Conservation (phyloP, 1,140 invertebrate genomes). For the Ctenoplectra terminalis region DNA sequence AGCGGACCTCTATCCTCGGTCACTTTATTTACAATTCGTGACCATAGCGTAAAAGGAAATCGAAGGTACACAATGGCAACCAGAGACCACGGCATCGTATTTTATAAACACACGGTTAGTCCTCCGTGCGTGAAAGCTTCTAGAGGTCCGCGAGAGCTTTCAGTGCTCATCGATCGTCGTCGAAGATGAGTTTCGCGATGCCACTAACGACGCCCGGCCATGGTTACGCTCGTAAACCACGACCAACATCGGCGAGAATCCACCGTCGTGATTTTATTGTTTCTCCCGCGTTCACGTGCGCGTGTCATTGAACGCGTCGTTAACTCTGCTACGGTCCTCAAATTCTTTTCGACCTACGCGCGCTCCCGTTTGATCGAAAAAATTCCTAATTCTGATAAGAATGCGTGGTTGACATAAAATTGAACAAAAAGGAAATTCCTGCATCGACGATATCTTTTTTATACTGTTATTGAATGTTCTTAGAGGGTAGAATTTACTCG, state of each 20-base stretch:
- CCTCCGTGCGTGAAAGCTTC: neutral
- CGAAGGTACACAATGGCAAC: neutral
- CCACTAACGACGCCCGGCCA: conserved; percentile 18
- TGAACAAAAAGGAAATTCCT: too few relatives aligned
- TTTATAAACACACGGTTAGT: neutral
- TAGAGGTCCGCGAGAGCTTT: neutral
- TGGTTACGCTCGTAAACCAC: conserved; percentile 20
- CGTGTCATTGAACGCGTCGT: neutral
- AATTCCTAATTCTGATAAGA: too few relatives aligned
- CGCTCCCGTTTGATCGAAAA: too few relatives aligned
- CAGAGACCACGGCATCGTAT: conserved; percentile 12
- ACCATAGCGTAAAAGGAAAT: neutral
- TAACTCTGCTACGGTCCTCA: too few relatives aligned
- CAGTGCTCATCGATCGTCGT: conserved; percentile 45
- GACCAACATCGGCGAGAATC: neutral
- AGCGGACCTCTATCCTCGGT: too few relatives aligned
- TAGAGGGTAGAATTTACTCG: too few relatives aligned
- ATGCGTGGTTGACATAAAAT: too few relatives aligned
- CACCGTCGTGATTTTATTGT: conserved; percentile 28
- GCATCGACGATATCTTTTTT: too few relatives aligned
- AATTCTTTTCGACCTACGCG: too few relatives aligned
- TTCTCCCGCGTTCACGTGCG: neutral
- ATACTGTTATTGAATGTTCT: too few relatives aligned
- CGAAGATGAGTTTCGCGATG: conserved; percentile 38
- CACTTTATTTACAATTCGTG: conserved; percentile 2